Conservation (phyloP, 2,797 vertebrate genomes). For the Holocentrus rufus region DNA sequence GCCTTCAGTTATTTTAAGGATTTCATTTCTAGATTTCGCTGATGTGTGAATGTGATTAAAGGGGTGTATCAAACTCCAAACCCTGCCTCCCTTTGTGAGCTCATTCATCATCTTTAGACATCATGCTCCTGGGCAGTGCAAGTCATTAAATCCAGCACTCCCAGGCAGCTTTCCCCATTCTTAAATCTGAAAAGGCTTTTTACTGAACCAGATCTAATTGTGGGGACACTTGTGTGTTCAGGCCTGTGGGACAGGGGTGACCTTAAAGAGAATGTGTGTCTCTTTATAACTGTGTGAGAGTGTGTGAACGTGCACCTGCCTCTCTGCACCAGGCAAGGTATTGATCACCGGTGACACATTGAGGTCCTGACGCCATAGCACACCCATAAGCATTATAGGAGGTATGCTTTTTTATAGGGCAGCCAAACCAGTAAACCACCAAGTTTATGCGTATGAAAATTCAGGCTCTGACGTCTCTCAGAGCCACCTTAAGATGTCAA, state of each 20-base stretch:
- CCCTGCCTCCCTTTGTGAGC: slow-evolving; percentile 64
- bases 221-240: slow-evolving; percentile 72
- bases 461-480: slow-evolving; percentile 41
- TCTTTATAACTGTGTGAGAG: slow-evolving; percentile 23
- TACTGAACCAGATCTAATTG: slow-evolving; percentile 78
- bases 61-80: slow-evolving; percentile 66
- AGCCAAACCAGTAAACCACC: slow-evolving; percentile 72
- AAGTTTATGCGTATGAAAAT: slow-evolving; percentile 65
- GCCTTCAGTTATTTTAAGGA: slow-evolving; percentile 66
- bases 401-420: slow-evolving; percentile 74
- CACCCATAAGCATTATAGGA: slow-evolving; percentile 75
- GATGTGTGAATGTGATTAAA: slow-evolving; percentile 74
- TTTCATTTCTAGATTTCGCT: slow-evolving; percentile 69
- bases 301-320: slow-evolving; percentile 59
- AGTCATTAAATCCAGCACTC: slow-evolving; percentile 75
- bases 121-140: slow-evolving; percentile 69
- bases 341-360: slow-evolving; percentile 81
- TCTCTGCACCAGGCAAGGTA: slow-evolving; percentile 69
- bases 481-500: slow-evolving; percentile 47
- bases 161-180: slow-evolving; percentile 66
- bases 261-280: slow-evolving; percentile 73
- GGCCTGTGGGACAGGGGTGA: slow-evolving; percentile 76
- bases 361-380: slow-evolving; percentile 65
- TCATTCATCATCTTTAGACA: slow-evolving; percentile 77
- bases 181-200: slow-evolving; percentile 72